A percentile compares a stretch with the other conserved stretches of the same genome.
Evolutionary conservation across 2,888 invertebrate genomes (phyloP).

Genomic region (Polylopha cassiicola): DNA sequence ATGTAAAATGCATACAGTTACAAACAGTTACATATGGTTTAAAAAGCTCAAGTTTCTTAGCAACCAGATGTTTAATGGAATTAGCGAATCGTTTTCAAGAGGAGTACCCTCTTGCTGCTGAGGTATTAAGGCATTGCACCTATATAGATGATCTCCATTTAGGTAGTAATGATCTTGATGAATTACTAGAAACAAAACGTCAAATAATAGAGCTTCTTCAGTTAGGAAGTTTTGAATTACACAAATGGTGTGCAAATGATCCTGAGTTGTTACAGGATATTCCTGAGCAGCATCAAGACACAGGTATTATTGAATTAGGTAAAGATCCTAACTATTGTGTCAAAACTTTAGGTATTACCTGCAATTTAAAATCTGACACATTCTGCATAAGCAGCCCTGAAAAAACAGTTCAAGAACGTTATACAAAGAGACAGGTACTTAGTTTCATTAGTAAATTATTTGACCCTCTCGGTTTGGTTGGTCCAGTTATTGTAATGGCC

Average conservation of each 20-base stretch:
- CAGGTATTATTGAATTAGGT: not conserved
- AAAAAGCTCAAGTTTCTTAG: not conserved
- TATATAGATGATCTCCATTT: not conserved
- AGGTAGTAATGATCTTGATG: not conserved
- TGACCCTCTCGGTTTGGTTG: conserved; percentile 22
- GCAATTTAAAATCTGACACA: not conserved
- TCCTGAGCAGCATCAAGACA: not conserved
- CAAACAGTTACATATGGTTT: too few species aligned
- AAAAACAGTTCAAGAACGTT: not conserved
- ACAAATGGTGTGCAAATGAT: conserved; percentile 10
- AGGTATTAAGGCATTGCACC: conserved; percentile 9
- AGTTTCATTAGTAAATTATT: conserved; percentile 20
- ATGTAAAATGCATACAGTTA: too few species aligned
- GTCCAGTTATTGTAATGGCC: conserved; percentile 20
- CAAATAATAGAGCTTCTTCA: not conserved
- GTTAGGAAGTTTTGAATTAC: conserved; percentile 2
- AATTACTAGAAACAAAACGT: not conserved
- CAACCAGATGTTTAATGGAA: conserved; percentile 2
- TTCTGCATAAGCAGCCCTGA: not conserved
- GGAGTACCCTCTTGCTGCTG: conserved; percentile 2
- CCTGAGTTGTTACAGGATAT: conserved; percentile 1
- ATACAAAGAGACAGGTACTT: conserved; percentile 10
- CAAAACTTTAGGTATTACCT: conserved; percentile 1
- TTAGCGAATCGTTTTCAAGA: not conserved
- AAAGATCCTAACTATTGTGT: conserved; percentile 1